Evolutionary conservation across 2,113 vertebrate species (phyloP), one percentile per base, ranked within the genome.

Genomic region (Zapus hudsonius): DNA sequence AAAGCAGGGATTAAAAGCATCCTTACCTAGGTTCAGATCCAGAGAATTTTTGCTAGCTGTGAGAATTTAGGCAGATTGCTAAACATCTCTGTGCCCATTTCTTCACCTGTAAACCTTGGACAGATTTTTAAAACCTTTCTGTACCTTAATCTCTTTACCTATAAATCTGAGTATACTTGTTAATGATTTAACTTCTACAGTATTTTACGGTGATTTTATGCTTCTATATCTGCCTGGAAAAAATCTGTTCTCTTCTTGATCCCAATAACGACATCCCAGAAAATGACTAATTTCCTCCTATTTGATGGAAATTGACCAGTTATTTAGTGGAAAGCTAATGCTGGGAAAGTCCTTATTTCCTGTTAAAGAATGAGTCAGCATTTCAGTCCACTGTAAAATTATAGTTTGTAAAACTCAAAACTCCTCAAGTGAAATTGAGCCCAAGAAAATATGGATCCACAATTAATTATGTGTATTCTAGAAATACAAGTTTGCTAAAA

Each of bases 181-280:
- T 89, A 61, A 64, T 57, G 16, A 69, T 79, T 94, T 85, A 81
- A 91, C 69, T 72, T 76, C 42, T 13, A 73, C 27, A 82, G 27
- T 29, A 47, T 90, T 80, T 75, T 86, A 27, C 10, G 70, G 40
- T 57, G 33, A 73, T 76, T 84, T 89, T 55, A 55, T 75, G 33
- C 29, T 52, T 64, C 0, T 57, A 15, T 64, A 40, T 92, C 13
- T 63, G 33, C 15, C 85, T 78, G 10, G 19, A 67, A 81, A 74
- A 92, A 27, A 23, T 82, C 19, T 69, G 42, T 52, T 91, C 20
- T 88, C 5, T 89, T 89, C 16, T 59, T 44, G 20, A 64, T 74
- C 23, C 40, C 84, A 20, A 74, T 93, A 81, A 44, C 74, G 31
- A 6, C 15, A n/a, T 79, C 59, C 27, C 15, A 74, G 33, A 72